These are phyloP conservation scores for Ispidina picta DNA, from an alignment of 2,797 vertebrate species.

Conservation along the genomic window DNA sequence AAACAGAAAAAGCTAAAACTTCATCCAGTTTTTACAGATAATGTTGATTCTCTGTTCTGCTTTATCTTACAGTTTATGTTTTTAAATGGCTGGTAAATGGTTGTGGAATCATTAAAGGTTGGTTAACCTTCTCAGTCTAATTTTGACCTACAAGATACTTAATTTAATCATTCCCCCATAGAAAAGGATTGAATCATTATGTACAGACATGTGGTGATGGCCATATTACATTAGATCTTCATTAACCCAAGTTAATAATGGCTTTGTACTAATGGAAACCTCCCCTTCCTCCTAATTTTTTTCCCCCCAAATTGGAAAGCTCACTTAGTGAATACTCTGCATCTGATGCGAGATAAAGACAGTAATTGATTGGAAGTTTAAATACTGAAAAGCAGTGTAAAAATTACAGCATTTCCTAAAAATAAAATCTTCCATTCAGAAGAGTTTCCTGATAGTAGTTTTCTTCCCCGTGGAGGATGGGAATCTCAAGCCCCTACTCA, in stretches of 20 bases:
- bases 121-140: conserved; percentile 64
- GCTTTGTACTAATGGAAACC: conserved; percentile 53
- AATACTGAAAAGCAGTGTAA: not conserved
- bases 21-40: conserved; percentile 1
- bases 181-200: conserved; percentile 51
- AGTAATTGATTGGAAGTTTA: not conserved
- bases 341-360: not conserved
- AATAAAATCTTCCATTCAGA: not conserved
- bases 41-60: not conserved
- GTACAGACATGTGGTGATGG: conserved; percentile 52
- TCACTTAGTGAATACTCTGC: not conserved
- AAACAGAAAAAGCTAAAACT: conserved; percentile 6
- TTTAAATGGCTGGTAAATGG: conserved; percentile 58
- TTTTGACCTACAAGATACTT: conserved; percentile 67
- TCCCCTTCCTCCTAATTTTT: conserved; percentile 41
- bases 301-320: not conserved
- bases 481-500: not conserved
- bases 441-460: not conserved
- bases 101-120: conserved; percentile 64
- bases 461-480: not conserved
- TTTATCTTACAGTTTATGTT: conserved; percentile 45
- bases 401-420: not conserved
- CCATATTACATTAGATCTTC: conserved; percentile 67
- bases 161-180: conserved; percentile 64
- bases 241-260: conserved; percentile 68